Conservation (phyloP, 2,888 invertebrate species). For the Tachina fera region DNA sequence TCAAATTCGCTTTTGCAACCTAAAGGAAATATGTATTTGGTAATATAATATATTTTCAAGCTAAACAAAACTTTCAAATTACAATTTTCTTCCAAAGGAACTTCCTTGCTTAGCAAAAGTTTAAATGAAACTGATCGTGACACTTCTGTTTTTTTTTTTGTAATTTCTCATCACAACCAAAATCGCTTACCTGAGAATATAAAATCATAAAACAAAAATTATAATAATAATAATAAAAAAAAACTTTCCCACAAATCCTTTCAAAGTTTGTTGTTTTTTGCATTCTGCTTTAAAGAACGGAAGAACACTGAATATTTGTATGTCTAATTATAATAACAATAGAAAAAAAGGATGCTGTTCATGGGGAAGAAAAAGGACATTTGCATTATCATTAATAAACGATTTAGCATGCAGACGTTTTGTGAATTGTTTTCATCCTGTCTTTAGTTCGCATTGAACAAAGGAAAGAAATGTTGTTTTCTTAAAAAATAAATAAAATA, state of each 20-base stretch:
- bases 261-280: constrained; percentile 21
- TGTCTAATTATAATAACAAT: constrained; percentile 76
- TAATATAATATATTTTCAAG: background rate
- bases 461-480: constrained; percentile 57
- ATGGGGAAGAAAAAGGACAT: constrained; percentile 63
- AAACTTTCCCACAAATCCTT: constrained; percentile 55
- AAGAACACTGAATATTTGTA: constrained; percentile 64
- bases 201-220: background rate
- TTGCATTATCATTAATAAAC: constrained; percentile 66
- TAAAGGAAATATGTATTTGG: background rate
- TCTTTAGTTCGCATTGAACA: constrained; percentile 39
- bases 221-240: background rate
- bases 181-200: constrained; percentile 45
- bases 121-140: constrained; percentile 49
- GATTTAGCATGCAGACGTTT: constrained; percentile 60
- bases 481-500: background rate
- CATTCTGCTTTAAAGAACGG: constrained; percentile 29
- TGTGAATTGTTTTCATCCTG: constrained; percentile 48
- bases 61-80: background rate
- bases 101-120: constrained; percentile 27
- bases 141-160: background rate
- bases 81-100: background rate
- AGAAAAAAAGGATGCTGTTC: constrained; percentile 47
- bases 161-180: constrained; percentile 12
- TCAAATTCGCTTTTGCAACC: background rate